A percentile compares a stretch with the other conserved stretches of the same genome.
phyloP scores from a whole-genome alignment of 2,113 vertebrate genomes.

The Prolemur simus region DNA sequence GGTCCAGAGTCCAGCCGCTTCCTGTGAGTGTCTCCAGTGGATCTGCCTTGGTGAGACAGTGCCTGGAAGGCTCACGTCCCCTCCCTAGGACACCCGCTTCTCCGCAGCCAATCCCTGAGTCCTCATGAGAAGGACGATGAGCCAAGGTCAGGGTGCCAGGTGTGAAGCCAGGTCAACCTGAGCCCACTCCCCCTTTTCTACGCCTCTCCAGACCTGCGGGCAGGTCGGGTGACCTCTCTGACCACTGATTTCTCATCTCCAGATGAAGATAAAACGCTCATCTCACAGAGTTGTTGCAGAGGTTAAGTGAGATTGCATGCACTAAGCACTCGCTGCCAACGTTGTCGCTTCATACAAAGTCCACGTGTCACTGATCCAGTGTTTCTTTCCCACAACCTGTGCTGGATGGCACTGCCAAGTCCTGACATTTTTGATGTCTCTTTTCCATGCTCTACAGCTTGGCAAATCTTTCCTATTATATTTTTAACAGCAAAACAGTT shows the following conservation, averaged over 20 bases:
- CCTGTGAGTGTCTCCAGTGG: background rate
- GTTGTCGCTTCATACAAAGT: background rate
- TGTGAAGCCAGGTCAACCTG: background rate
- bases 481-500: background rate
- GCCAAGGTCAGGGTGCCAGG: fast-evolving
- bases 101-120: background rate
- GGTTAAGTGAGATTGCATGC: background rate
- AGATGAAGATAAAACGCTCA: background rate
- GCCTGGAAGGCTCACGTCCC: no score
- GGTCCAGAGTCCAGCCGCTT: background rate
- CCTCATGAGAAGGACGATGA: background rate
- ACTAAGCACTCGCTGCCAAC: background rate
- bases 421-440: background rate
- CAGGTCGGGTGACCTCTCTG: background rate
- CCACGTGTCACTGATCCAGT: fast-evolving
- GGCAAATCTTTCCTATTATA: background rate
- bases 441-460: background rate
- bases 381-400: background rate
- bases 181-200: background rate
- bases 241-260: background rate
- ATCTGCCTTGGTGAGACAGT: background rate
- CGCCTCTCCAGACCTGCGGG: background rate
- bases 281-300: background rate
- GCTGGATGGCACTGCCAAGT: background rate
- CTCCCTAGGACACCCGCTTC: background rate